Base-by-base conservation (phyloP, 2,797 vertebrate species). In the Helarctos malayanus region DNA sequence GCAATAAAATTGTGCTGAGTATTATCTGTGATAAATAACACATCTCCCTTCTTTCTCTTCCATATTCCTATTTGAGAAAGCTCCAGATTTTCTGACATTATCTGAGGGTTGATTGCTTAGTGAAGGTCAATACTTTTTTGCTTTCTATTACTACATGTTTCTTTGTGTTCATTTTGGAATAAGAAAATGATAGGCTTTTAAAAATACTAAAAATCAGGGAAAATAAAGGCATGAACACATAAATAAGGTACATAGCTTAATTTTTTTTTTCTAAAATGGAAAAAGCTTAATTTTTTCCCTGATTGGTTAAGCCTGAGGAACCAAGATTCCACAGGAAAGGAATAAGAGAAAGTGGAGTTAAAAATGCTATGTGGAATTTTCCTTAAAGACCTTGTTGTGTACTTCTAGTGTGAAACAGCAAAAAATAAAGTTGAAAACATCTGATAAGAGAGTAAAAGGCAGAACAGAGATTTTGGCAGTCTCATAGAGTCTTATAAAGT, bases 1-100 rank as follows among this genome's bases (percentile, higher is more conserved):
- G 82, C 94, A 97, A 57, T 97, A 96, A 97, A 98, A 98, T 97
- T 96, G 81, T 97, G 95, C 89, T 97, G 89, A 95, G 87, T 91
- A 93, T 97, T 98, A 88, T 96, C 81, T 78, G 73, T 94, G 95
- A 84, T 98, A 98, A 98, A 97, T 94, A 97, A 97, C 92, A 76
- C 23, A 73, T 76, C 88, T 95, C 56, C 83, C 54, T 95, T 83
- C 65, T 57, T 75, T 73, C 63, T 95, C 16, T 81, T 92, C 63
- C 69, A 45, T 82, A 92, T 97, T 91, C 56, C 87, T 97, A 61
- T 83, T 79, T 94, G 47, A 96, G 83, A 96, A 95, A 94, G 91
- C 95, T 96, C 2, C 32, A 91, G 89, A 61, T 94, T 97, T 75
- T 38, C 27, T 97, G 91, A 41, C 91, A 92, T 93, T 92, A 98